Evolutionary conservation across 1,140 invertebrate genomes (phyloP), one percentile per base, ranked within the genome.

Genomic region (Drosophila navojoa): DNA sequence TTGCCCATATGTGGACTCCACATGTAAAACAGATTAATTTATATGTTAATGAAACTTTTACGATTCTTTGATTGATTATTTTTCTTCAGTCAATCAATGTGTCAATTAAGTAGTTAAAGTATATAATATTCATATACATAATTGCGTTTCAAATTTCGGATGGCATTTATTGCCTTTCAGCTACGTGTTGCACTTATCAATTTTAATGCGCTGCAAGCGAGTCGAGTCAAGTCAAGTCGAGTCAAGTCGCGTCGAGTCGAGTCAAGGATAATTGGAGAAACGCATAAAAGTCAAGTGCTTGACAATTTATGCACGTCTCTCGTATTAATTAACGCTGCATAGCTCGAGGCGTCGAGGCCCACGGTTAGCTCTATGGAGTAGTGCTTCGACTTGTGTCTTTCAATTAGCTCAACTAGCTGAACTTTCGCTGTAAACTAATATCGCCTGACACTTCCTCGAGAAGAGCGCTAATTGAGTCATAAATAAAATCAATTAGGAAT

Each of bases 291-390:
- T 89, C 84, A 89, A 66, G 74, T 80, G 73, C 76, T 84, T 25
- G 79, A 42, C 77, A 89, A 89, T 89, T 89, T 89, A 89, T 89
- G 85, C 84, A 87, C 84, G 84, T 89, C 47, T 40, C 68, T n/a
- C 67, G 77, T 75, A 84, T 90, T 89, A 89, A 89, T 89, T 89
- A 84, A 40, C 80, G 59, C 35, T 89, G 84, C 84, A 89, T 72
- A 71, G 35, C 55, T 61, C 45, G 42, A 70, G 75, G 77, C 76
- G 57, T 27, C 52, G 19, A 29, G 29, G 52, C 16, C 63, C 32
- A 13, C 35, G 27, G 29, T 27, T 47, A 38, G 44, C 15, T 59
- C 44, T 53, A 45, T 55, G 69, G 77, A 68, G 73, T 52, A 58
- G 64, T 68, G 61, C 35, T 7, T 38, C 27, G 55, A 55, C 66